Evolutionary conservation across 1,140 invertebrate species (phyloP).

Genomic region (Drosophila sucinea): DNA sequence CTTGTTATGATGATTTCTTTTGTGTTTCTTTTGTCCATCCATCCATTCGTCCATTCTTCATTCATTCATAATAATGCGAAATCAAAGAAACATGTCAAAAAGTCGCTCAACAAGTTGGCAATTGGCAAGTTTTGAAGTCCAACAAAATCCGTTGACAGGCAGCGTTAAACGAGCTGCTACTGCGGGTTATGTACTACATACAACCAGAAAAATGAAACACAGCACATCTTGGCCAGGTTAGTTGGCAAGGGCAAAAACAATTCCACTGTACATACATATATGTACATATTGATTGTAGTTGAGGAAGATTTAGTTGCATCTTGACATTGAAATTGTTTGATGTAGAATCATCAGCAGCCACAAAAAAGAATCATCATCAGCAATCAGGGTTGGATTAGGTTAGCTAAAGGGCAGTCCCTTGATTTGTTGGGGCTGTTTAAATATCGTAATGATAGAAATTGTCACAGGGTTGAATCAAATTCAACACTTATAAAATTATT

Average conservation of each 20-base stretch:
- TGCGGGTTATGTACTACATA: background rate
- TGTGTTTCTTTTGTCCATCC: conserved; percentile 15
- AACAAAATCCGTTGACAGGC: conserved; percentile 47
- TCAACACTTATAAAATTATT: too few species aligned
- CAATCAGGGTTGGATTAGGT: conserved; percentile 3
- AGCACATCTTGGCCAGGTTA: conserved; percentile 23
- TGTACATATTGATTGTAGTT: background rate
- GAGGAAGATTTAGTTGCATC: conserved; percentile 27
- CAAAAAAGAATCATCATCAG: conserved; percentile 27
- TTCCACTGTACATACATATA: background rate
- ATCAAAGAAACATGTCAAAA: conserved; percentile 57
- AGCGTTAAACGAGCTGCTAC: conserved; percentile 57
- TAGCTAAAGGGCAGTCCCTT: background rate
- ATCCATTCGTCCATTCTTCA: conserved; percentile 35
- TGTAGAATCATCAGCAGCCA: conserved; percentile 25
- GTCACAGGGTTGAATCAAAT: background rate
- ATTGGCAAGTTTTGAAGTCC: conserved; percentile 15
- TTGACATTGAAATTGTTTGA: conserved; percentile 63
- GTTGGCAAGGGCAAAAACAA: background rate
- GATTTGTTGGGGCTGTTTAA: background rate
- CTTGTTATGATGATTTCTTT: conserved; percentile 75
- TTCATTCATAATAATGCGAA: conserved; percentile 77
- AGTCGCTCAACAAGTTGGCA: conserved; percentile 32
- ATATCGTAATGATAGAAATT: background rate
- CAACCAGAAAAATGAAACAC: conserved; percentile 8